Evolutionary conservation across 2,113 vertebrate genomes (phyloP), one percentile per base, ranked within the genome.

Genomic region (Accipiter cooperii): DNA sequence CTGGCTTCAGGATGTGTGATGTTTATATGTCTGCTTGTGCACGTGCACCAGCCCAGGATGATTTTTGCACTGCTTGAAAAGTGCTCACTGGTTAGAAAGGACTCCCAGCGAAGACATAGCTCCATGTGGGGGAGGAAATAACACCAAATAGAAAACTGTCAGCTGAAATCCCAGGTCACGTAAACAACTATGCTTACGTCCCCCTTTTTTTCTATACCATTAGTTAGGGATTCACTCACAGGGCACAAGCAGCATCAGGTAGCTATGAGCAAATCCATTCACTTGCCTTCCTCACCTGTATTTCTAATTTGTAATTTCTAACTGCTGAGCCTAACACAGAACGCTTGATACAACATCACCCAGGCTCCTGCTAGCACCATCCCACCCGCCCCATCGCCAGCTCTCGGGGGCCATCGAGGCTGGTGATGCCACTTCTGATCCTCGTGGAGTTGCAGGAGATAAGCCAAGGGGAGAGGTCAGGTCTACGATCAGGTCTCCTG

Each of bases 11-110:
- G 60, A 28, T 19, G 1, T 44, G 36, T 21, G 55, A 16, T 20
- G n/a, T 17, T 25, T 63, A 6, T 16, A 3, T 1, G 5, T 22
- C 65, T 89, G 21, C 40, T 49, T 15, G 21, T 8, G 42, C 74
- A 29, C 0, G 0, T 49, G 64, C 46, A 9, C 8, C 1, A 0
- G 40, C 58, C 46, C 68, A 31, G 65, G 61, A 25, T 34, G 81
- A 21, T 15, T 61, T 89, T 51, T n/a, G 47, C 38, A 1, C 40
- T 29, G 28, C 44, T 69, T 36, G 31, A 28, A 46, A 93, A 65
- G 24, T 8, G 8, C 16, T 74, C 17, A 10, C 16, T 4, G 8
- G 4, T 54, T 14, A 11, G 36, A 65, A 81, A 80, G 21, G n/a
- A 4, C 36, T 74, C 40, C 17, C 76, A 84, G 29, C 40, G 70